Evolutionary conservation across 2,888 invertebrate genomes (phyloP), one percentile per base, ranked within the genome.

Genomic region (Xestia rhomboidea): DNA sequence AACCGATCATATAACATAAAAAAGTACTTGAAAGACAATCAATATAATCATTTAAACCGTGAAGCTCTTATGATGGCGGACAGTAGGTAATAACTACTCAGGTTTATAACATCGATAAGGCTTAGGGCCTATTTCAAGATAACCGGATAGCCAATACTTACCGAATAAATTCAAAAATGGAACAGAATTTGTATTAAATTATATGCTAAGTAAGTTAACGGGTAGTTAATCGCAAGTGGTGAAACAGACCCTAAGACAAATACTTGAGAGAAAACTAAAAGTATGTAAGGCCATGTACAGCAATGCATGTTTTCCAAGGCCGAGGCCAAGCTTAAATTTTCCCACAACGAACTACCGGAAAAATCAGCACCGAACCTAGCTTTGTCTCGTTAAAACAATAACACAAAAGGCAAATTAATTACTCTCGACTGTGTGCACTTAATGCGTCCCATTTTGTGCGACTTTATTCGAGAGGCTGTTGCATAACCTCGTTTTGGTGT

Each of bases 361-460:
- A 77, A 77, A 54, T 70, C 5, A 13, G 46, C 5, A 27, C 18
- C 27, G 34, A 67, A 69, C 24, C 44, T 10, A 30, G 41, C 73
- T 79, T 75, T 84, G 72, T 82, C 38, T 51, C 70, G 15, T 68
- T 78, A 73, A 63, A 70, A 77, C 73, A 82, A 68, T 75, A 66
- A 66, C 64, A 75, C 68, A 80, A 80, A 84, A 84, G 72, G 54
- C 51, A 79, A 73, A 84, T 79, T 72, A 73, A 80, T 84, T 75
- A 75, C 64, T 80, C 67, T 75, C 30, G 73, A 84, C 69, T 49
- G 71, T 75, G 71, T 84, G 82, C 84, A 71, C 70, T 80, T 75
- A 75, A 72, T 84, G 75, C 44, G 72, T 34, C 68, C 75, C 62
- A 80, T 66, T 70, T 80, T 24, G 64, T 27, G 30, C 24, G 63